Conservation (phyloP, 2,113 vertebrate genomes). For the Arenaria interpres region DNA sequence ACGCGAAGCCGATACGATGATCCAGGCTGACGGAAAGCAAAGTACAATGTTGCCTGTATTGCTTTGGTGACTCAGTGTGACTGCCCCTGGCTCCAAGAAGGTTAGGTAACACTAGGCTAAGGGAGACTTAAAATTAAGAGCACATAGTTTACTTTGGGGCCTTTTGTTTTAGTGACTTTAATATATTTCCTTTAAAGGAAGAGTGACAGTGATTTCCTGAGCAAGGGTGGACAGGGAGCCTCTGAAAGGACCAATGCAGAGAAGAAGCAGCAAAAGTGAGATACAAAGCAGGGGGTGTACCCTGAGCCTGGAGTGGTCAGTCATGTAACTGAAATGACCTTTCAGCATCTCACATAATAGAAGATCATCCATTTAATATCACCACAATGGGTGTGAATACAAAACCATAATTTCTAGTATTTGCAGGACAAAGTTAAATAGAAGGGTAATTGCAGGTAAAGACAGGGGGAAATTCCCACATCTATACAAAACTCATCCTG, state of each 20-base stretch:
- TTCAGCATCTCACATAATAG: not conserved
- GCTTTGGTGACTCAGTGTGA: not conserved
- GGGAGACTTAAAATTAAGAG: not conserved
- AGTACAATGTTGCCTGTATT: not conserved
- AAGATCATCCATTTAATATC: not conserved
- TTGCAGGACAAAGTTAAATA: not conserved
- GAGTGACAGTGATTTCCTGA: not conserved
- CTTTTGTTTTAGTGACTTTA: not conserved
- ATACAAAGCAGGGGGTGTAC: not conserved
- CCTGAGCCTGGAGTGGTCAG: not conserved
- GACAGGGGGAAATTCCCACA: not conserved
- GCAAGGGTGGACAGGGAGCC: not conserved
- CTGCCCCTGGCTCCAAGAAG: not conserved
- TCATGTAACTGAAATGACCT: not conserved
- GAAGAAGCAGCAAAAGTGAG: not conserved
- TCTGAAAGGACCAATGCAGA: not conserved
- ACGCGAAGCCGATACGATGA: rapidly evolving
- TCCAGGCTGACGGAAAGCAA: not conserved
- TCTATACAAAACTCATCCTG: not conserved
- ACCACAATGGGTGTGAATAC: not conserved
- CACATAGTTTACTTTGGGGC: not conserved
- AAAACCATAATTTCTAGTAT: not conserved
- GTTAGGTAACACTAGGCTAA: not conserved
- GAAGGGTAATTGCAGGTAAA: not conserved
- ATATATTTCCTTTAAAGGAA: not conserved